phyloP scores from a whole-genome alignment of 2,888 invertebrate species.

The Tiliacea citrago region DNA sequence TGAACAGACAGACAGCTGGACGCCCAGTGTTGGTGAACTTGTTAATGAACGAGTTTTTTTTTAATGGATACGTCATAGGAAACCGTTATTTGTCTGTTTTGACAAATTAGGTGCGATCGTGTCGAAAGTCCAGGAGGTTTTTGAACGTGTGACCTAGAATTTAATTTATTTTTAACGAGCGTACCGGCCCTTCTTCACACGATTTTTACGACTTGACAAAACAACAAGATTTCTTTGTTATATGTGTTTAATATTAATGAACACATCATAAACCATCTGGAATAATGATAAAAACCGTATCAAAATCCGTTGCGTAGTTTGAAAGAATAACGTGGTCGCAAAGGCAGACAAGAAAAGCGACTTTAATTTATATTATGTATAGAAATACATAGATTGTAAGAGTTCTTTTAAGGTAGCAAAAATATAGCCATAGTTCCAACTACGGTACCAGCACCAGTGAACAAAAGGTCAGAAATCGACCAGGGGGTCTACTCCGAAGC shows the following conservation, averaged over 20 bases:
- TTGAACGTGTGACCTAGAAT: background rate
- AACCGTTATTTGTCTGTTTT: conserved; percentile 44
- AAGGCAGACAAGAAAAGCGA: background rate
- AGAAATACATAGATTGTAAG: background rate
- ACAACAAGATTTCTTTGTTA: background rate
- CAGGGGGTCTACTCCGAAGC: too few relatives aligned
- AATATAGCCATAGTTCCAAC: background rate
- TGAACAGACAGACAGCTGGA: conserved; percentile 60
- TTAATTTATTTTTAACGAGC: background rate
- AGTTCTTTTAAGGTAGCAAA: background rate
- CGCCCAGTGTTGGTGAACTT: conserved; percentile 57
- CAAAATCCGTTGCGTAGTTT: background rate
- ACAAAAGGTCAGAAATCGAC: background rate
- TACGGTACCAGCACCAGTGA: background rate
- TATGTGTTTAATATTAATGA: background rate
- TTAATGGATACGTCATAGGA: conserved; percentile 32
- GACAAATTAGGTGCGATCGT: conserved; percentile 33
- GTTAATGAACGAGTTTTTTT: conserved; percentile 42
- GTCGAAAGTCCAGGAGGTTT: conserved; percentile 21
- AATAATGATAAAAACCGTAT: background rate
- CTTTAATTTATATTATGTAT: background rate
- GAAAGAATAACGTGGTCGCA: background rate
- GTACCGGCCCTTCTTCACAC: background rate
- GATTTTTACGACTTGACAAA: background rate
- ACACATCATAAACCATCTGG: background rate